Base-by-base conservation (phyloP, 2,113 vertebrate species). In the Excalfactoria chinensis region DNA sequence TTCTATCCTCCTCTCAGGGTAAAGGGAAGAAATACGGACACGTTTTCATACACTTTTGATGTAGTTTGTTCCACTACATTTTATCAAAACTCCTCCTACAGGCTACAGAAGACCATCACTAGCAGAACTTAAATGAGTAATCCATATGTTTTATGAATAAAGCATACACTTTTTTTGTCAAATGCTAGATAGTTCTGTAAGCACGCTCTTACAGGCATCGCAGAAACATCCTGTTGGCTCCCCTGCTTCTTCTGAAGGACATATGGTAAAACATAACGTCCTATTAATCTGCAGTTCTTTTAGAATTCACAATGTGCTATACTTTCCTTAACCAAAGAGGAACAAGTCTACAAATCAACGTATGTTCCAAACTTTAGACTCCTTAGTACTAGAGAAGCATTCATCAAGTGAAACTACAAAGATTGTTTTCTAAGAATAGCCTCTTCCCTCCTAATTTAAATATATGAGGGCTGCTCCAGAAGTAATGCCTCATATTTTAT, bases 91-190 rank as follows among this genome's bases (percentile, higher is more conserved):
- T 62, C 10, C 49, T 46, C 16, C 37, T 67, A 26, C 25, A 72
- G 23, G 35, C 7, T 78, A 35, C 1, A 67, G 7, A 76, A 63
- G 25, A n/a, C 28, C 60, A 83, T 35, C 9, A 6, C 51, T 23
- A 84, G 14, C 34, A 43, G 30, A 82, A 69, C 32, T 66, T 43
- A 74, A 68, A 69, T 23, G 67, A 0, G 1, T 3, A 66, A 44
- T 18, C 21, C 1, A 0, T 60, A 5, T n/a, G 11, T 90, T 84
- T 86, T 30, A 56, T 4, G 3, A 82, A 43, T 43, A 89, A 11
- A 68, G 17, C 15, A 83, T 2, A 9, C 19, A 20, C 25, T n/a
- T 20, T 2, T 0, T n/a, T 0, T 28, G 18, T 76, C 56, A 35
- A 78, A 43, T 26, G 13, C 3, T 43, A 28, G 34, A 53, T 8